A percentile compares a stretch with the other conserved stretches of the same genome.
These are phyloP conservation scores for Lordiphosa fenestrarum DNA, from an alignment of 2,888 invertebrate genomes.

Conservation along the genomic window DNA sequence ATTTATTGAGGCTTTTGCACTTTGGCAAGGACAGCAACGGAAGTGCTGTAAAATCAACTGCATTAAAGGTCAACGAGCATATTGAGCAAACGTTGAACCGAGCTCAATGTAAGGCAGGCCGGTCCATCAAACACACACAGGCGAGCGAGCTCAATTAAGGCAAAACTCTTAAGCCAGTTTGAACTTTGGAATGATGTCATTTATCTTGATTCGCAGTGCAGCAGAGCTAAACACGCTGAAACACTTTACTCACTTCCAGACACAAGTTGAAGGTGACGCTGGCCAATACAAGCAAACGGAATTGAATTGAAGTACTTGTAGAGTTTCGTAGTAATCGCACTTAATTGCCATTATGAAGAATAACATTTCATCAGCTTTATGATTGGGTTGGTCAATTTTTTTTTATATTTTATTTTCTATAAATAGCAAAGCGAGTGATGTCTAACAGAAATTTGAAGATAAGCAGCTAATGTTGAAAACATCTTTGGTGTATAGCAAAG, in stretches of 20 bases:
- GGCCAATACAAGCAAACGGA: conserved; percentile 17
- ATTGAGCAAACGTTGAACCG: conserved; percentile 60
- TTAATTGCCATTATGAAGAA: no score
- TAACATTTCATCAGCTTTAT: no score
- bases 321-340: no score
- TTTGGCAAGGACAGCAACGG: conserved; percentile 59
- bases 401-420: no score
- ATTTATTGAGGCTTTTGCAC: conserved; percentile 47
- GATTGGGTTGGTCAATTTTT: no score
- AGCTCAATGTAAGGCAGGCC: conserved; percentile 51
- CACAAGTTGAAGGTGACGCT: conserved; percentile 36
- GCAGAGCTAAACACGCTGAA: conserved; percentile 8
- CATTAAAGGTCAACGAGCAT: conserved; percentile 64
- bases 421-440: no score
- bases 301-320: no score
- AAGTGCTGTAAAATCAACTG: conserved; percentile 25
- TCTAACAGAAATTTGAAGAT: no score
- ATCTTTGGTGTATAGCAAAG: no score
- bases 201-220: neutral
- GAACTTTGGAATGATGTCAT: conserved; percentile 56
- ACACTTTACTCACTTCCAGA: conserved; percentile 4
- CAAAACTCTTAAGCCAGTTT: conserved; percentile 13
- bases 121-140: conserved; percentile 22
- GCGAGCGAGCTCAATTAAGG: neutral
- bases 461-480: no score